Conservation (phyloP, 1,140 invertebrate species). For the Drosophila pseudoobscura region DNA sequence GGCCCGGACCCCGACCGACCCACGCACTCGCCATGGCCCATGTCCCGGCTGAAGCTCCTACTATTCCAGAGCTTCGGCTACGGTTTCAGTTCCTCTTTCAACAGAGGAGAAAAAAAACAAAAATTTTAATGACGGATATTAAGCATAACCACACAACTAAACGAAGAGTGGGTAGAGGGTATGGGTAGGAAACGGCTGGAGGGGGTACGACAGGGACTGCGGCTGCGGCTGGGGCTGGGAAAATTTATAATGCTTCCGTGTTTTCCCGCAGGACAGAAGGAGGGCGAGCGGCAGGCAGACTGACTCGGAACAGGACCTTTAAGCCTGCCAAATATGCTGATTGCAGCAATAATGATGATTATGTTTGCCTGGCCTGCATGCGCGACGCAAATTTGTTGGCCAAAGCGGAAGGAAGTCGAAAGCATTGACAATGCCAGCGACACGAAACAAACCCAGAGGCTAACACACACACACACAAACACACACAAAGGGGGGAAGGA, state of each 20-base stretch:
- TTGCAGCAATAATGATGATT: conserved; percentile 80
- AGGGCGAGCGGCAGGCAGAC: background rate
- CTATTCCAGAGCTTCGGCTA: background rate
- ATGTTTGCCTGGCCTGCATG: conserved; percentile 77
- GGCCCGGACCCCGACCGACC: background rate
- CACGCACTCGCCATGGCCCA: conserved; percentile 20
- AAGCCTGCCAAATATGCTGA: conserved; percentile 79
- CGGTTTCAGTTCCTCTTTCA: background rate
- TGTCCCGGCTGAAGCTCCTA: no score
- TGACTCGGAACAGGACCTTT: conserved; percentile 5
- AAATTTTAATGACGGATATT: conserved; percentile 80
- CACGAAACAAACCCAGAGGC: conserved; percentile 54
- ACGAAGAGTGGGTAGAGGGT: conserved; percentile 23
- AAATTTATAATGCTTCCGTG: conserved; percentile 68
- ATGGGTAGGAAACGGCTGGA: background rate
- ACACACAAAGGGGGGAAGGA: background rate
- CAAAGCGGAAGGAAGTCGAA: conserved; percentile 78
- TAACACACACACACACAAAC: no score
- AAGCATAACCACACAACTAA: conserved; percentile 74
- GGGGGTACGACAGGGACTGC: no score
- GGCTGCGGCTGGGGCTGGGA: conserved; percentile 12
- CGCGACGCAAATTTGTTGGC: conserved; percentile 77
- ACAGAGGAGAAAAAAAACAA: conserved; percentile 50
- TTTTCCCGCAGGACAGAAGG: conserved; percentile 18
- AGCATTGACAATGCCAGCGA: conserved; percentile 78